phyloP scores from a whole-genome alignment of 2,113 vertebrate species.

The Pangasianodon hypophthalmus region DNA sequence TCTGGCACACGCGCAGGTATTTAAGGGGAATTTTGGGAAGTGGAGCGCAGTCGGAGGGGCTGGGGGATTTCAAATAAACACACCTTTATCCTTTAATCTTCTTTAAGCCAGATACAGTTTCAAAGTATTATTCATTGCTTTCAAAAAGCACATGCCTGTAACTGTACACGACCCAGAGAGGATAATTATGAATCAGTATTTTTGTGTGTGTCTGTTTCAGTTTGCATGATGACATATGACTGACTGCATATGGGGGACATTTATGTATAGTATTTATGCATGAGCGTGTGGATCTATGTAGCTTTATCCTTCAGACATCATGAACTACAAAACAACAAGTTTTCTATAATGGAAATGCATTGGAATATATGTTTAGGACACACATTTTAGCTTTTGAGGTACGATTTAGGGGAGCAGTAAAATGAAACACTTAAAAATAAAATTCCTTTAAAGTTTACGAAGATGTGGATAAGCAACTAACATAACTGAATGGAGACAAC shows the following conservation, averaged over 20 bases:
- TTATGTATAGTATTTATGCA: not conserved
- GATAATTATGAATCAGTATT: constrained; percentile 39
- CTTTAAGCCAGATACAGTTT: constrained; percentile 70
- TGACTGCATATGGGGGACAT: not conserved
- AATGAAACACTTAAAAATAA: too few relatives aligned
- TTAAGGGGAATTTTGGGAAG: constrained; percentile 61
- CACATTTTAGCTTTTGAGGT: not conserved
- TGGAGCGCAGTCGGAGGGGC: constrained; percentile 62
- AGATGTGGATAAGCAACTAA: not conserved
- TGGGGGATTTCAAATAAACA: constrained; percentile 73
- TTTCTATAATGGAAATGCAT: not conserved
- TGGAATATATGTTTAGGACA: not conserved
- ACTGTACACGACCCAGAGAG: constrained; percentile 52
- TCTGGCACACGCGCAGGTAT: constrained; percentile 60
- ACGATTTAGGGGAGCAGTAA: not conserved
- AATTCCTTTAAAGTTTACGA: not conserved
- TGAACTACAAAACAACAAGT: not conserved
- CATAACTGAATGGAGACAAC: not conserved
- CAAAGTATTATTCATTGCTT: constrained; percentile 55
- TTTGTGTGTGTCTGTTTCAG: not conserved
- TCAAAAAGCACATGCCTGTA: constrained; percentile 50
- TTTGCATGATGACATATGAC: not conserved
- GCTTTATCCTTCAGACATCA: not conserved
- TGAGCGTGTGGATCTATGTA: not conserved
- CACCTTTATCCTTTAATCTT: constrained; percentile 76